Percentiles rank a stretch among this genome's conserved stretches.
Conservation (phyloP, 92 coral and sea anemone genomes). For the Heliopora coerulea region DNA sequence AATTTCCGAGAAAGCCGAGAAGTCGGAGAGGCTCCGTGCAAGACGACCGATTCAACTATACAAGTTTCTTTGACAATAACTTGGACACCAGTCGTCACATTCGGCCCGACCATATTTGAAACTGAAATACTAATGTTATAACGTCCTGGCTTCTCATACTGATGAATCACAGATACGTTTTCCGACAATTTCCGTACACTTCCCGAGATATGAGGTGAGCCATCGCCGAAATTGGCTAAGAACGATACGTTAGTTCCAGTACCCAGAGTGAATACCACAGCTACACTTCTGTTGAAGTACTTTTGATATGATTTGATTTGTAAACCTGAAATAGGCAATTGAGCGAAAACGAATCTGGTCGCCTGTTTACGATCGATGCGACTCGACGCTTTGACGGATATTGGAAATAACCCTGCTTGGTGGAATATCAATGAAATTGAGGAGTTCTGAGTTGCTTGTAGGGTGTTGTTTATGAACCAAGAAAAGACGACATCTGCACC, state of each 20-base stretch:
- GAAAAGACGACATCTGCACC: background rate
- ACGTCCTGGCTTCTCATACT: constrained; percentile 39
- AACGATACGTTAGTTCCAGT: constrained; percentile 65
- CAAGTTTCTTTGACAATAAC: constrained; percentile 56
- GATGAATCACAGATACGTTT: constrained; percentile 31
- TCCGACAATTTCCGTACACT: constrained; percentile 9
- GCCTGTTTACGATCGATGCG: constrained; percentile 41
- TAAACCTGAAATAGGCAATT: constrained; percentile 49
- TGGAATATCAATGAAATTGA: constrained; percentile 27
- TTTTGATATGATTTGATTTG: constrained; percentile 50
- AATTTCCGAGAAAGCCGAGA: background rate
- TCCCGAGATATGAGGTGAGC: constrained; percentile 3
- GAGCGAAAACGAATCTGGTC: constrained; percentile 50
- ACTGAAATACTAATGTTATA: constrained; percentile 50
- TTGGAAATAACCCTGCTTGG: constrained; percentile 54
- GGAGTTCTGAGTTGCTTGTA: background rate
- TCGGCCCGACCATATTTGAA: constrained; percentile 58
- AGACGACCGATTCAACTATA: constrained; percentile 46
- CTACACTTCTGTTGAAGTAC: constrained; percentile 21
- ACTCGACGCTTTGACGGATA: constrained; percentile 54
- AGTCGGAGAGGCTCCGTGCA: constrained; percentile 56
- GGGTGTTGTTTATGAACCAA: constrained; percentile 9
- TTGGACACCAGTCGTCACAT: constrained; percentile 29
- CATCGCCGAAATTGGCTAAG: constrained; percentile 68
- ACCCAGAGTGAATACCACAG: constrained; percentile 55